phyloP scores from a whole-genome alignment of 2,797 vertebrate species.

The Anabas testudineus region DNA sequence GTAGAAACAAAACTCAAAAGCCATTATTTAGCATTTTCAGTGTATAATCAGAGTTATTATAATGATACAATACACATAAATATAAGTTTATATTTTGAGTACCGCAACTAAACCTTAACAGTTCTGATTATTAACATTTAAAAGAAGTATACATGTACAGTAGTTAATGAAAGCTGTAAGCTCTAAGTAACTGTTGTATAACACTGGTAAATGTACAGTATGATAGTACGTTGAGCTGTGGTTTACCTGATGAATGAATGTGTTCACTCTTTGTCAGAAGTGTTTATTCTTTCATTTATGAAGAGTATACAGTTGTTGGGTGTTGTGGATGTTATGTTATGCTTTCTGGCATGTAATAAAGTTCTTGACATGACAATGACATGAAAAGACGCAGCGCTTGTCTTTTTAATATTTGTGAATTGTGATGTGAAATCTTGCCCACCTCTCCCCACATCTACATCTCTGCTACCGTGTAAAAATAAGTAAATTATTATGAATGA shows the following conservation, averaged over 20 bases:
- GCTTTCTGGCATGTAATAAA: constrained; percentile 83
- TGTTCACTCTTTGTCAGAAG: constrained; percentile 37
- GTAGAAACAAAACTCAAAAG: constrained; percentile 55
- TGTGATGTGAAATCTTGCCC: too few species aligned
- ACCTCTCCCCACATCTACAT: too few species aligned
- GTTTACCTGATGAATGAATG: constrained; percentile 55
- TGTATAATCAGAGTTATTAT: constrained; percentile 49
- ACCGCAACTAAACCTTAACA: constrained; percentile 42
- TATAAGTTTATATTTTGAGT: constrained; percentile 72
- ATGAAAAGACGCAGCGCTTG: constrained; percentile 4
- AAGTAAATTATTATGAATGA: too few species aligned
- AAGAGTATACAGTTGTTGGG: constrained; percentile 60
- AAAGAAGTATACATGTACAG: constrained; percentile 55
- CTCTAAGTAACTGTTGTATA: constrained; percentile 58
- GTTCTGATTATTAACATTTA: constrained; percentile 38
- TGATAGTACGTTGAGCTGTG: constrained; percentile 28
- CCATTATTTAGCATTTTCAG: constrained; percentile 60
- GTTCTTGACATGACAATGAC: constrained; percentile 68
- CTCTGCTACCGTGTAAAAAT: too few species aligned
- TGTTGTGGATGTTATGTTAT: constrained; percentile 70
- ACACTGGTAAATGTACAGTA: constrained; percentile 63
- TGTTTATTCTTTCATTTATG: constrained; percentile 60
- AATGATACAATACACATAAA: constrained; percentile 39
- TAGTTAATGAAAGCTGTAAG: constrained; percentile 44
- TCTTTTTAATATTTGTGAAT: constrained; percentile 1